Percentiles rank a stretch among this genome's conserved stretches.
phyloP scores from a whole-genome alignment of 2,797 vertebrate species.

The Hoplostethus atlanticus region DNA sequence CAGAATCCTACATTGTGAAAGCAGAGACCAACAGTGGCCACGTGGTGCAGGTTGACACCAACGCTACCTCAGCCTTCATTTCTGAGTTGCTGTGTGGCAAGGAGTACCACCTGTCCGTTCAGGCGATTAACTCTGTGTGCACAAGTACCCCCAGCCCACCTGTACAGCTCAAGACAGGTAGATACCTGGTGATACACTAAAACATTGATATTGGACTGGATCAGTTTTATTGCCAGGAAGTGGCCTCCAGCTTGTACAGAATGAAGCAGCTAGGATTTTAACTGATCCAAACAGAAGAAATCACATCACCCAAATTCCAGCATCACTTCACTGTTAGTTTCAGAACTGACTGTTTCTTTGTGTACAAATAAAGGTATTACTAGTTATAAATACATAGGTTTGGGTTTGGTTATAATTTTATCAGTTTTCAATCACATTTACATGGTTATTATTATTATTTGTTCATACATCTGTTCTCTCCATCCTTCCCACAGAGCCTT shows the following conservation, averaged over 20 bases:
- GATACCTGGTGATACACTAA: not conserved
- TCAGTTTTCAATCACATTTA: no score
- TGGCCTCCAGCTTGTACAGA: no score
- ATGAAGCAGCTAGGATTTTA: no score
- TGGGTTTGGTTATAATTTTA: no score
- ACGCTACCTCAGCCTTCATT: constrained; percentile 68
- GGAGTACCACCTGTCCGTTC: constrained; percentile 80
- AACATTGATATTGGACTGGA: not conserved
- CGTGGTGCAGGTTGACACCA: constrained; percentile 73
- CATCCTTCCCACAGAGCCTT: constrained; percentile 77
- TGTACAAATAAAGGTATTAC: no score
- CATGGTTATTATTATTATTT: no score
- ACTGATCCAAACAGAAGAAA: no score
- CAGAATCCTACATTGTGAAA: constrained; percentile 75
- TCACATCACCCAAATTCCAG: no score
- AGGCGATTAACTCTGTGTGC: constrained; percentile 75
- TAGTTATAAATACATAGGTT: no score
- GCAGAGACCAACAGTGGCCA: constrained; percentile 70
- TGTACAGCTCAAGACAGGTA: constrained; percentile 76
- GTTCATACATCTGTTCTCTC: not conserved
- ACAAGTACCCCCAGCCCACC: constrained; percentile 71
- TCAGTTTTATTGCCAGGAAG: no score
- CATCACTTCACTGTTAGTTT: no score
- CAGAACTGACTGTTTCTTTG: no score
- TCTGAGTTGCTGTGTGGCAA: constrained; percentile 83